Evolutionary conservation across 2,113 vertebrate species (phyloP), one percentile per base, ranked within the genome.

Genomic region (Heliornis fulica): DNA sequence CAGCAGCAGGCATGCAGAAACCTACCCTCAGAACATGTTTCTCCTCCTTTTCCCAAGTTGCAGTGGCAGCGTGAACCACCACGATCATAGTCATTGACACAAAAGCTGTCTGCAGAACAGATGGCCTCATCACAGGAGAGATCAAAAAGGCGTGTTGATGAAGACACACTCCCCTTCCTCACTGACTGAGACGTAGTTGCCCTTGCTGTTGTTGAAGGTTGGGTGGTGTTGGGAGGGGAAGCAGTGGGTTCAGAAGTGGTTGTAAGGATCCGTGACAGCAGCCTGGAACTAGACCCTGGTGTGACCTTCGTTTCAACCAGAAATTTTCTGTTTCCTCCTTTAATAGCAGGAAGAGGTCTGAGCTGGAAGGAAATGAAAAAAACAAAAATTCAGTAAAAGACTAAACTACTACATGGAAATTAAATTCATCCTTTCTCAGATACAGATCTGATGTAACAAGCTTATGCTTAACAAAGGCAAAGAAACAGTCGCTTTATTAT

Each of bases 21-120:
- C 98, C 92, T 65, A 99, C 99, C 99, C 95, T 99, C 98, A 0
- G 98, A 95, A 95, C 99, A 99, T 1, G 40, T 94, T 36, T 98
- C 98, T 31, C 99, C 99, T n/a, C 95, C 98, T 46, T 97, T 98
- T 23, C 99, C 99, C 48, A 99, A 96, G 97, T 98, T 99, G 94
- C 99, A 99, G 91, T 99, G 99, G 95, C 99, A 99, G 34, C 98
- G 98, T 0, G 99, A 99, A n/a, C 98, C 98, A 0, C 99, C 98
- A 0, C 92, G 97, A 65, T 99, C 98, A 0, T 98, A 99, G 95
- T 99, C 98, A 1, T 98, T 98, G 93, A 98, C 97, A 61, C 99
- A 99, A 85, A 99, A 99, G 97, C 99, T 99, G 96, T 99, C 98
- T 0, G 98, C 93, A 2, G 99, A 98, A 76, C 99, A 99, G 71